phyloP scores from a whole-genome alignment of 2,888 invertebrate species.

The Lithophane leautieri region DNA sequence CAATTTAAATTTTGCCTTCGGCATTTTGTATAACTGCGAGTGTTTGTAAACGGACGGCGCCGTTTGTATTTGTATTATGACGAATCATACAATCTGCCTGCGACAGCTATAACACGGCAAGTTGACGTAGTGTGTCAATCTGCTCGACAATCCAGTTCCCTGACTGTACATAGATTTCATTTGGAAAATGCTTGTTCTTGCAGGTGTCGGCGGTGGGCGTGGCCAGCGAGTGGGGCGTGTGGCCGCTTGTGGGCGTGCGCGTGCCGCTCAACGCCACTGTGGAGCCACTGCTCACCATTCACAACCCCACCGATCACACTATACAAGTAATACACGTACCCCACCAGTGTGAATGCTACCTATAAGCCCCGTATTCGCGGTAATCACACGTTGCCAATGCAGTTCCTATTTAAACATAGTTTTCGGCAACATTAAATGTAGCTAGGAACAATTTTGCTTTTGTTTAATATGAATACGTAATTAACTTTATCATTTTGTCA shows the following conservation, averaged over 20 bases:
- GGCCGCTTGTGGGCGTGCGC: constrained; percentile 97
- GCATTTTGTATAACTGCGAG: too few relatives aligned
- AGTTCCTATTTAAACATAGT: neutral
- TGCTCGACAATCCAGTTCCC: neutral
- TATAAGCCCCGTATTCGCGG: neutral
- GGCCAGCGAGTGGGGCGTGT: constrained; percentile 97
- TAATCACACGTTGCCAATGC: neutral
- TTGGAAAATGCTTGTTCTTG: neutral
- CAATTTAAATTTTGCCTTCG: too few relatives aligned
- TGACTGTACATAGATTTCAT: neutral
- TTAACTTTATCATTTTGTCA: neutral
- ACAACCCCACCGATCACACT: constrained; percentile 97
- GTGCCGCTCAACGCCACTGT: constrained; percentile 98
- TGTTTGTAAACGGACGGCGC: too few relatives aligned
- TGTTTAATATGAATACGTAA: neutral
- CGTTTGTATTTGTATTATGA: too few relatives aligned
- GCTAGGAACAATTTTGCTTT: neutral
- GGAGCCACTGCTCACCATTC: constrained; percentile 96
- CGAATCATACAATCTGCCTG: too few relatives aligned
- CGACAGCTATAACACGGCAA: neutral
- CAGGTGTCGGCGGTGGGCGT: constrained; percentile 96
- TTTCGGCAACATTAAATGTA: neutral
- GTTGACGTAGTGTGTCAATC: neutral
- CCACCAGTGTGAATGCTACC: neutral
- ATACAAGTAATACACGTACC: constrained; percentile 92